These are phyloP conservation scores for Syngnathoides biaculeatus DNA, from an alignment of 2,113 vertebrate genomes.

Conservation along the genomic window DNA sequence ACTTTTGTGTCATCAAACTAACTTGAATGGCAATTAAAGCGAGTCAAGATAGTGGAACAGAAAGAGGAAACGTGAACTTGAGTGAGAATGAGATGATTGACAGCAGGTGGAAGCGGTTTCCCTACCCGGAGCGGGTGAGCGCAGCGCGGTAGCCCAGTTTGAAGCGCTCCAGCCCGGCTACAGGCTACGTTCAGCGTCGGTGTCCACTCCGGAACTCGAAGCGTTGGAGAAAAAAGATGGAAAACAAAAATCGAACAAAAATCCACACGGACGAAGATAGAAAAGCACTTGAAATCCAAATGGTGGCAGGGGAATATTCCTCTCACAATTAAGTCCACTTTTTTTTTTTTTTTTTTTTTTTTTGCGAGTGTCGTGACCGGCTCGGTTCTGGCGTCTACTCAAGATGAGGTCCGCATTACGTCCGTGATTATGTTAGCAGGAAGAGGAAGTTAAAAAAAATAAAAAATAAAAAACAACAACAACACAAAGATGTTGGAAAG, in stretches of 20 bases:
- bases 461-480: not conserved
- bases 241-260: constrained; percentile 25
- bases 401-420: not conserved
- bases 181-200: constrained; percentile 55
- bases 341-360: too few relatives aligned
- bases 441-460: not conserved
- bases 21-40: not conserved
- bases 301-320: constrained; percentile 51
- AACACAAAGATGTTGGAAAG: not conserved
- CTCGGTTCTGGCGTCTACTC: constrained; percentile 27
- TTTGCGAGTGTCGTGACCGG: constrained; percentile 49
- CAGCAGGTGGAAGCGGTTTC: constrained; percentile 31
- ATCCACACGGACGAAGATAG: constrained; percentile 45
- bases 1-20: not conserved
- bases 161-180: constrained; percentile 63
- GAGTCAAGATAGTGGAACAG: not conserved
- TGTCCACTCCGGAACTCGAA: constrained; percentile 37
- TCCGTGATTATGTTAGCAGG: not conserved
- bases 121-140: constrained; percentile 66
- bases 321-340: constrained; percentile 50
- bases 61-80: not conserved
- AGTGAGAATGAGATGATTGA: not conserved
- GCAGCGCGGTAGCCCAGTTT: constrained; percentile 57
- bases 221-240: constrained; percentile 12
- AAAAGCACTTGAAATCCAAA: constrained; percentile 35